A percentile compares a stretch with the other conserved stretches of the same genome.
These are phyloP conservation scores for Macrostomum cliftonense DNA, from an alignment of 2,888 invertebrate genomes.

Conservation along the genomic window DNA sequence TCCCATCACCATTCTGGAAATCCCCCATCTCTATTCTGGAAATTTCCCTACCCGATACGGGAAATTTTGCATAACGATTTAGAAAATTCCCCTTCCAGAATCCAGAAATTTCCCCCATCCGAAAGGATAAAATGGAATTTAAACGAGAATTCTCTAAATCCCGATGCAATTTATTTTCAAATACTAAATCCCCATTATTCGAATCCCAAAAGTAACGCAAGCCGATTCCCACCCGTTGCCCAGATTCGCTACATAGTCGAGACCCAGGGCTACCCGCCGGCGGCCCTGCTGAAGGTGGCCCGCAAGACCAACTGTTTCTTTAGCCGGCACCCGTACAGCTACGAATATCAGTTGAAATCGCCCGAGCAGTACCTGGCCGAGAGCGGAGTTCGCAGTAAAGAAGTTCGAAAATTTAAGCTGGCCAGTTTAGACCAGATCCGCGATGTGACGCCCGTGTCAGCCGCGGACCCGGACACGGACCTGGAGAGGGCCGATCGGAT, in stretches of 20 bases:
- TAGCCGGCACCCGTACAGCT: slow-evolving; percentile 51
- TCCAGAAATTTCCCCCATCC: too few relatives aligned
- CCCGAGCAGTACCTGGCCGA: slow-evolving; percentile 95
- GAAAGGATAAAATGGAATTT: too few relatives aligned
- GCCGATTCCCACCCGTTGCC: too few relatives aligned
- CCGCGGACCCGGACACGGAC: slow-evolving; percentile 11
- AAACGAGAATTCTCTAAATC: too few relatives aligned
- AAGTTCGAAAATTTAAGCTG: slow-evolving; percentile 96
- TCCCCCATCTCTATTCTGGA: too few relatives aligned
- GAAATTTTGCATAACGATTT: too few relatives aligned
- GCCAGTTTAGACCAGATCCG: slow-evolving; percentile 90
- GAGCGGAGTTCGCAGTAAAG: slow-evolving; percentile 92
- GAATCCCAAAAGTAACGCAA: too few relatives aligned
- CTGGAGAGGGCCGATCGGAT: slow-evolving; percentile 90
- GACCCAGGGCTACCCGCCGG: slow-evolving; percentile 88
- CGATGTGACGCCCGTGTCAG: slow-evolving; percentile 23
- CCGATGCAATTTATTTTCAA: too few relatives aligned
- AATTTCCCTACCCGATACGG: too few relatives aligned
- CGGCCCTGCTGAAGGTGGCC: slow-evolving; percentile 86
- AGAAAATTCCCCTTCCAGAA: too few relatives aligned
- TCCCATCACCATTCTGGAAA: too few relatives aligned
- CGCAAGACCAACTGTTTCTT: slow-evolving; percentile 97
- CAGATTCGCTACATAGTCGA: slow-evolving; percentile 89
- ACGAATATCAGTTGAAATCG: slow-evolving; percentile 49
- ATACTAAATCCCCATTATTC: too few relatives aligned